Conservation (phyloP, 2,888 invertebrate species). For the Chrysolina oricalcia region DNA sequence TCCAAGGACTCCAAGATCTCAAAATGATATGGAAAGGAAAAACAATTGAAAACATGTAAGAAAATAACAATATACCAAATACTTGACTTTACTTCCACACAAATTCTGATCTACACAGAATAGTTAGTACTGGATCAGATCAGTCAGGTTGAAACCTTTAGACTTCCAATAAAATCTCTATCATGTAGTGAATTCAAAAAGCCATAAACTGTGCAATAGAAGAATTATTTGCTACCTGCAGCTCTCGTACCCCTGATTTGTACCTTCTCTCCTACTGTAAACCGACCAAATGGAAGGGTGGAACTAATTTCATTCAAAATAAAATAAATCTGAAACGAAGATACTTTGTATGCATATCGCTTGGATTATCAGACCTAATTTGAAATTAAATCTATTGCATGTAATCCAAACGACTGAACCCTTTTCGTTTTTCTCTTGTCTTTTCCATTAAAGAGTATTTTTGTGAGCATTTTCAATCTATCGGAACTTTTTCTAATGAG, state of each 20-base stretch:
- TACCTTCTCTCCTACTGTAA: background rate
- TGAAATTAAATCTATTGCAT: constrained; percentile 46
- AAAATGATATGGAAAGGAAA: too few species aligned
- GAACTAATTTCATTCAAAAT: background rate
- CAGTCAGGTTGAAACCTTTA: too few species aligned
- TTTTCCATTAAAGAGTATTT: constrained; percentile 39
- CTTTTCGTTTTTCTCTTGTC: constrained; percentile 41
- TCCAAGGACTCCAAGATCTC: too few species aligned
- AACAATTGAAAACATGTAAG: too few species aligned
- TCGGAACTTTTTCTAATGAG: constrained; percentile 51
- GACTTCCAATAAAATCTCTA: too few species aligned
- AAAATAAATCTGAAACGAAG: constrained; percentile 5
- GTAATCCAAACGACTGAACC: constrained; percentile 37
- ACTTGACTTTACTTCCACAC: too few species aligned
- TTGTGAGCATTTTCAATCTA: constrained; percentile 42
- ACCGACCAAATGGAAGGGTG: background rate
- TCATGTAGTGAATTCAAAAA: too few species aligned
- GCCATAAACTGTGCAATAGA: too few species aligned
- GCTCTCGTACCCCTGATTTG: background rate
- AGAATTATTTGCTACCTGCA: background rate
- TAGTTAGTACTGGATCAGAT: too few species aligned
- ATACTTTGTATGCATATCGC: constrained; percentile 19
- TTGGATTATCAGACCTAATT: constrained; percentile 28
- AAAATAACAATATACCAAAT: too few species aligned
- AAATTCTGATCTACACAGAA: too few species aligned